Evolutionary conservation across 1,140 invertebrate genomes (phyloP).

Genomic region (Ylistrum balloti): DNA sequence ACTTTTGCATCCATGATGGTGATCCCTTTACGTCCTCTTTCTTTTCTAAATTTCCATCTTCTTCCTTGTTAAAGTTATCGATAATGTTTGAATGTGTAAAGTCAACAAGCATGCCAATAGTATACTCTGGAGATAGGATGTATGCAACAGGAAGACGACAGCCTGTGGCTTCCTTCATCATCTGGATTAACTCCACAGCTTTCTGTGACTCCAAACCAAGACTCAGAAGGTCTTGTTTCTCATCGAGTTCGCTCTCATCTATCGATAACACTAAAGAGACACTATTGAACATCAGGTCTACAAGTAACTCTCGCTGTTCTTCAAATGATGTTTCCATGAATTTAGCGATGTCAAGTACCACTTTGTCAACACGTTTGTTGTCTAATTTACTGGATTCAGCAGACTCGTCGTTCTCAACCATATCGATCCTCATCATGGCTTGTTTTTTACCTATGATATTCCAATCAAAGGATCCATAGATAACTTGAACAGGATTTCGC

Average conservation of each 20-base stretch:
- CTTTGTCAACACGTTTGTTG: not conserved
- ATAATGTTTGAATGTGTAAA: not conserved
- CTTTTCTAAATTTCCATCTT: not conserved
- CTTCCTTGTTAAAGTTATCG: not conserved
- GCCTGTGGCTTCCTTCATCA: slow-evolving; percentile 18
- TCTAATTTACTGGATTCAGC: not conserved
- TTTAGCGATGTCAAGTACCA: not conserved
- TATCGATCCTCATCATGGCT: not conserved
- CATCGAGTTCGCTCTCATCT: not conserved
- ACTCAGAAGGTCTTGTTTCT: not conserved
- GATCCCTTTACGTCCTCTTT: not conserved
- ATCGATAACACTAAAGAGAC: not conserved
- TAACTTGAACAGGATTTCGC: not conserved
- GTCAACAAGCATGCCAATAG: not conserved
- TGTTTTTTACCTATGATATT: not conserved
- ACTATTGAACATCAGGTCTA: not conserved
- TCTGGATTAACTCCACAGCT: slow-evolving; percentile 52
- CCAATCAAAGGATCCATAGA: not conserved
- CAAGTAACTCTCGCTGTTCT: not conserved
- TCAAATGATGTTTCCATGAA: not conserved
- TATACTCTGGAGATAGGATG: not conserved
- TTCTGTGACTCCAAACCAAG: slow-evolving; percentile 63
- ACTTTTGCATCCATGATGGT: not conserved
- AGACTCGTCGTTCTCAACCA: not conserved
- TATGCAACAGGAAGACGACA: slow-evolving; percentile 43